Base-by-base conservation (phyloP, 2,888 invertebrate species). In the Brachypalpus laphriformis region DNA sequence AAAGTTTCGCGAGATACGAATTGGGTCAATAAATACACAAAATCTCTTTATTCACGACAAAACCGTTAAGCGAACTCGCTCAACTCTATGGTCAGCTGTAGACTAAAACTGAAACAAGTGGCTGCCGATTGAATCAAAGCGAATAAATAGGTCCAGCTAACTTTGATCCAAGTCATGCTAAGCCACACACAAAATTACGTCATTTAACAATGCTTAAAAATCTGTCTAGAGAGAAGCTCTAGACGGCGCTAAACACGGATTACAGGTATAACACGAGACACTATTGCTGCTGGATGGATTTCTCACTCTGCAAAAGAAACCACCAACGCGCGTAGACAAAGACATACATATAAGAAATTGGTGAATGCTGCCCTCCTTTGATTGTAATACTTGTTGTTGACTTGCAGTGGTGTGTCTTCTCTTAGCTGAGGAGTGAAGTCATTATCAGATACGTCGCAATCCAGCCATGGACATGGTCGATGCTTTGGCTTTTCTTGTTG, bases 401-500 rank as follows among this genome's bases (percentile, higher is more conserved):
- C 45, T 56, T 54, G 1, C 59, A 34, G 57, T 65, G 51, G 31
- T 40, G 37, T 77, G 76, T 63, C 37, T 22, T 63, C 51, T 37
- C 16, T 70, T 14, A 28, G n/a, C 42, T 31, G 45, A 61, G 63
- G 57, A 28, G 54, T 56, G 16, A 34, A 78, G 51, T 63, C 20
- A 68, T 20, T 83, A 80, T 83, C 83, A 91, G 82, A 91, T 90
- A 51, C 92, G 89, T 88, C 96, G 94, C 89, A 96, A 93, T 88
- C 94, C 94, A 88, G 94, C 94, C 89, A 94, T 94, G 88, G 94
- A 94, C 88, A 94, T 91, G 77, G 94, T 94, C 88, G 94, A 93
- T 88, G 94, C 93, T 91, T 94, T 94, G 89, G 95, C 94, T 93
- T 96, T 96, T 90, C 97, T 94, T 89, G 95, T 96, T 87, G 96